Evolutionary conservation across 2,888 invertebrate genomes (phyloP).

Genomic region (Fissipunctia ypsillon): DNA sequence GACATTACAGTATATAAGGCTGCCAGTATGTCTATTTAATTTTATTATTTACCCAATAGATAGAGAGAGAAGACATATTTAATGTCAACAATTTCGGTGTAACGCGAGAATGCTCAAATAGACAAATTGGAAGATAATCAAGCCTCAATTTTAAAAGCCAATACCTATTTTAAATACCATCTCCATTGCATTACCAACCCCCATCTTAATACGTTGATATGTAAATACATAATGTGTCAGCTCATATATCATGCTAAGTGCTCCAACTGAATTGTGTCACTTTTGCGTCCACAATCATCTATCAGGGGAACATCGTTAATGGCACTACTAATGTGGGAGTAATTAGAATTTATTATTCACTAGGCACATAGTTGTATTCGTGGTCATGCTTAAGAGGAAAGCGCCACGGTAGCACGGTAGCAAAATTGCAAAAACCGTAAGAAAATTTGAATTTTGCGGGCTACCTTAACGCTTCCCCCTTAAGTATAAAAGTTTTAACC

Average conservation of each 20-base stretch:
- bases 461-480: too few relatives aligned
- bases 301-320: constrained; percentile 47
- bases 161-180: constrained; percentile 2
- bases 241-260: constrained; percentile 66
- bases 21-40: too few relatives aligned
- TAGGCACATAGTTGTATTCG: background rate
- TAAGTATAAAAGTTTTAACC: background rate
- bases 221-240: constrained; percentile 37
- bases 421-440: too few relatives aligned
- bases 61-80: too few relatives aligned
- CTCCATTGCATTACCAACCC: background rate
- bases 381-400: too few relatives aligned
- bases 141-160: constrained; percentile 2
- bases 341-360: constrained; percentile 36
- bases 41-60: too few relatives aligned
- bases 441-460: too few relatives aligned
- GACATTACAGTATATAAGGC: too few relatives aligned
- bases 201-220: constrained; percentile 32
- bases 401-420: too few relatives aligned
- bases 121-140: background rate
- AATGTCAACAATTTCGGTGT: background rate
- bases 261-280: constrained; percentile 53
- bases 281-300: constrained; percentile 46
- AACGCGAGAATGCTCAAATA: background rate
- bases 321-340: constrained; percentile 36